Conservation (phyloP, 2,797 vertebrate species). For the Lepilemur ruficaudatus region DNA sequence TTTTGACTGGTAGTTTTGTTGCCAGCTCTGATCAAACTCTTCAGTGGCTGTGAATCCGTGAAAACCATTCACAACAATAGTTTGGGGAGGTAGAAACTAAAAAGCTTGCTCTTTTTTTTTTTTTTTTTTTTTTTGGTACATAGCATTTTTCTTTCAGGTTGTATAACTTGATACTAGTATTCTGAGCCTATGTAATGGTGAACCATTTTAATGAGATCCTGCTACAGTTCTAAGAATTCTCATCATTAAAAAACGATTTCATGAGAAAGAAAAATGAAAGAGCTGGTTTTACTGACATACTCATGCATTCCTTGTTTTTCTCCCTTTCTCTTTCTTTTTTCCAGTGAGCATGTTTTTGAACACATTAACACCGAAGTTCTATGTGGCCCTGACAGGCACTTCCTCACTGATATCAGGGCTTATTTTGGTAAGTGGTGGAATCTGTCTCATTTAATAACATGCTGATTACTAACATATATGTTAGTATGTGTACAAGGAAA, state of each 20-base stretch:
- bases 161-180: background rate
- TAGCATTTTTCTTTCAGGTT: background rate
- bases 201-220: conserved; percentile 15
- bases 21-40: background rate
- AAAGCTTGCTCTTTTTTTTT: background rate
- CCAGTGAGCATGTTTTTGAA: conserved; percentile 99
- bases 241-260: conserved; percentile 21
- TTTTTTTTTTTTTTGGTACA: background rate
- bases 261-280: background rate
- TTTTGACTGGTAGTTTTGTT: background rate
- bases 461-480: background rate
- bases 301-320: conserved; percentile 67
- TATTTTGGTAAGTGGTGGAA: conserved; percentile 93
- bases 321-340: conserved; percentile 62
- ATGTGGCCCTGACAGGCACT: conserved; percentile 97
- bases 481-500: background rate
- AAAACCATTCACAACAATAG: background rate
- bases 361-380: conserved; percentile 98
- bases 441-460: conserved; percentile 49
- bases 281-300: conserved; percentile 51
- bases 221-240: conserved; percentile 18
- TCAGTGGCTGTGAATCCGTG: background rate
- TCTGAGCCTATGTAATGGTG: background rate
- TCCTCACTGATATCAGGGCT: conserved; percentile 99
- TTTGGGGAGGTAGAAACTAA: background rate